Conservation (phyloP, 2,888 invertebrate genomes). For the Hydraecia micacea region DNA sequence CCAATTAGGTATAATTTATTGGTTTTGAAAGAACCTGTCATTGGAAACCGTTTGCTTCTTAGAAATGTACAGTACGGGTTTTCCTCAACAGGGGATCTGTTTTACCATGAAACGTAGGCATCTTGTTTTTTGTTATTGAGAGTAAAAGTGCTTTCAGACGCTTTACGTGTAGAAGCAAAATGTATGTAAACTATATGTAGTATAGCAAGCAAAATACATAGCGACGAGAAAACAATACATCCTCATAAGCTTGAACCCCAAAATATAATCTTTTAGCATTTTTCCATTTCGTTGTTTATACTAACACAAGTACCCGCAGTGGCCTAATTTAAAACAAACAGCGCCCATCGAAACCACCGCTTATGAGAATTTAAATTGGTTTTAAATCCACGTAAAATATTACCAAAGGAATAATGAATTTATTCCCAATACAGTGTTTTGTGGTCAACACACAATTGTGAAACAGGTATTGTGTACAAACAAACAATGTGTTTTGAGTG, state of each 20-base stretch:
- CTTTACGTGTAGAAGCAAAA: not conserved
- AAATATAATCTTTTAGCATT: not conserved
- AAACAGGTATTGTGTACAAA: not conserved
- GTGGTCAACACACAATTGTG: constrained; percentile 14
- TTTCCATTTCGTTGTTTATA: not conserved
- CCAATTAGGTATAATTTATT: not conserved
- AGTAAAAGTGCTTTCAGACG: not conserved
- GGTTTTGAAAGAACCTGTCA: not conserved
- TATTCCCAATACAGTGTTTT: constrained; percentile 30
- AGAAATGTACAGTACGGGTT: not conserved
- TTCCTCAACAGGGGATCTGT: not conserved
- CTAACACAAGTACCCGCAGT: constrained; percentile 3
- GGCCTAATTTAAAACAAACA: constrained; percentile 52
- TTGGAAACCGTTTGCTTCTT: not conserved
- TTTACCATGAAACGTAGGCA: not conserved
- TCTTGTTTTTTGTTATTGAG: not conserved
- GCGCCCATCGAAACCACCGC: constrained; percentile 13
- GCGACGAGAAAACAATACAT: too few species aligned
- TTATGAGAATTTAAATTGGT: constrained; percentile 51
- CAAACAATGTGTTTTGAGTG: constrained; percentile 1
- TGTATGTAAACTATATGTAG: not conserved
- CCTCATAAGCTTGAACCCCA: not conserved
- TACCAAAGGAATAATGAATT: constrained; percentile 36
- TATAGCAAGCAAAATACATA: not conserved
- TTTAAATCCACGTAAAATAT: constrained; percentile 50